Evolutionary conservation across 2,888 invertebrate genomes (phyloP), one percentile per base, ranked within the genome.

Genomic region (Cheilosia vulpina): DNA sequence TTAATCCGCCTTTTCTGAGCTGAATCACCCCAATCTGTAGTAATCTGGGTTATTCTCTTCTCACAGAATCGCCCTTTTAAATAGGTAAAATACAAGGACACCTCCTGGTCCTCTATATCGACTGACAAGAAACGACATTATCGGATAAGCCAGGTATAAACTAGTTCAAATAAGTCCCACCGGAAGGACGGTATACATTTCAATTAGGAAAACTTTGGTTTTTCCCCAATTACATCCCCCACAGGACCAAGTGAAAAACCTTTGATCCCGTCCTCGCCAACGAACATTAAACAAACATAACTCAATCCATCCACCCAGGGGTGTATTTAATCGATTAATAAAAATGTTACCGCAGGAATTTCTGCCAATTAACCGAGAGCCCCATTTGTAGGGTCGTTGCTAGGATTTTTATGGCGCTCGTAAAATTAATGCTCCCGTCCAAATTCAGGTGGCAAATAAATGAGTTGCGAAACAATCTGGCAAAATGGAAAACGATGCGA

Each of bases 391-490:
- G 52, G 27, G 19, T 17, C 1, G 17, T 17, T n/a, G 34, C 38
- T 60, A 62, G 52, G 31, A 52, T 19, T 45, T 65, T 72, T 45
- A 79, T 72, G 72, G n/a, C 38, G 45, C 65, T 58, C 66, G 53
- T 72, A 58, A 79, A 43, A 66, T 21, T 43, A 31, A 17, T 43
- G 11, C 52, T 7, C 27, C 27, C 27, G 6, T 1, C 27, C 27
- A 27, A 31, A 4, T 19, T n/a, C 19, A 53, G 72, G 72, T 53
- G 72, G 13, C 15, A 71, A 65, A 43, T 50, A 63, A 71, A 53
- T 62, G 62, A 53, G 27, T 53, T 72, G 53, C 31, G 24, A 62
- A 53, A 24, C 34, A 38, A 45, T 57, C 13, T 53, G 19, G 6
- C 27, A 50, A 57, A 27, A 43, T 34, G 34, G 58, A 58, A 38